These are phyloP conservation scores for Trisateles emortualis DNA, from an alignment of 2,888 invertebrate species.

Conservation along the genomic window DNA sequence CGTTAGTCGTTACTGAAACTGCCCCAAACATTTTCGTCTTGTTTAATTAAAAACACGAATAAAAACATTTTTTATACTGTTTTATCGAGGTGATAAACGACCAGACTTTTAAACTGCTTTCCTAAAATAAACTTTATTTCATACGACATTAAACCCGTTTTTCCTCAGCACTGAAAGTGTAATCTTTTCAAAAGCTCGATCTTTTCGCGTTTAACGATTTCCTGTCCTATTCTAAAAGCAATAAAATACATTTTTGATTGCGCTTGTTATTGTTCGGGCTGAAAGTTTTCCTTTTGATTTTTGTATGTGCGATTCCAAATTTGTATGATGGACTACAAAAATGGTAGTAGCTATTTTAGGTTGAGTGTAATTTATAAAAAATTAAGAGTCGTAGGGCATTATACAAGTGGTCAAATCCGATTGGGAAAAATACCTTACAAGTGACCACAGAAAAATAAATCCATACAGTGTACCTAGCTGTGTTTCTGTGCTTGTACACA, in stretches of 20 bases:
- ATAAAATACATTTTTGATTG: slow-evolving; percentile 79
- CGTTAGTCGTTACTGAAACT: slow-evolving; percentile 76
- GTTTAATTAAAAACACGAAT: slow-evolving; percentile 86
- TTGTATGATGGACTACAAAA: not conserved
- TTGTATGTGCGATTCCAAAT: slow-evolving; percentile 6
- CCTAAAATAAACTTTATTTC: slow-evolving; percentile 48
- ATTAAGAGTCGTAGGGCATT: no score
- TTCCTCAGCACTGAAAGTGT: slow-evolving; percentile 20
- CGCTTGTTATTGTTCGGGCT: slow-evolving; percentile 54
- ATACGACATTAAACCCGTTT: slow-evolving; percentile 12
- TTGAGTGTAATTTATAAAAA: no score
- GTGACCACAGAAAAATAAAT: no score
- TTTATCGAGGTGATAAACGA: slow-evolving; percentile 83
- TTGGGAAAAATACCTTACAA: no score
- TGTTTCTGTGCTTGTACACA: no score
- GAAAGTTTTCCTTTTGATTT: slow-evolving; percentile 21
- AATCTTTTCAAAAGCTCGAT: slow-evolving; percentile 66
- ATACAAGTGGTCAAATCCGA: no score
- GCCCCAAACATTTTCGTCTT: slow-evolving; percentile 67
- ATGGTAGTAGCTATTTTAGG: no score
- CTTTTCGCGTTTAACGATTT: slow-evolving; percentile 75
- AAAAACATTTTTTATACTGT: slow-evolving; percentile 74
- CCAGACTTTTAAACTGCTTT: slow-evolving; percentile 46
- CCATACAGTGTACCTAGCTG: no score
- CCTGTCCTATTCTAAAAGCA: slow-evolving; percentile 77